Evolutionary conservation across 2,113 vertebrate genomes (phyloP).

Genomic region (Ictalurus furcatus): DNA sequence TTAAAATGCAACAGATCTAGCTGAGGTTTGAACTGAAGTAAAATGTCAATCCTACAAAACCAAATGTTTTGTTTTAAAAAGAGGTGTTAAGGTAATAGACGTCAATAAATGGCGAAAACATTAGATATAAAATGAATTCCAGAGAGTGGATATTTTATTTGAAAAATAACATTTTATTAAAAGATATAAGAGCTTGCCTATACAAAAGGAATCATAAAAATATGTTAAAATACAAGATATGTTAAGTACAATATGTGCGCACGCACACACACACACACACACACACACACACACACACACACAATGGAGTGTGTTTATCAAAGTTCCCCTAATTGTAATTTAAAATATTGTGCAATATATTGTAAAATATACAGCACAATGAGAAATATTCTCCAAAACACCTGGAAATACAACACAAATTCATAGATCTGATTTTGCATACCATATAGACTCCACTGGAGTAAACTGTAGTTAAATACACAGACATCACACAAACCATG

Average conservation of each 20-base stretch:
- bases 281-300: constrained; percentile 22
- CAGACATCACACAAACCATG: constrained; percentile 58
- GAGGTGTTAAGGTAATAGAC: neutral
- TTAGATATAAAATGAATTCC: neutral
- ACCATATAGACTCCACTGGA: constrained; percentile 74
- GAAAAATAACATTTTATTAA: constrained; percentile 39
- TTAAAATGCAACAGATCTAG: neutral
- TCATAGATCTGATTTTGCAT: constrained; percentile 40
- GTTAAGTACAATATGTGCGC: constrained; percentile 49
- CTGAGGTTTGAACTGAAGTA: neutral
- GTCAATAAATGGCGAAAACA: neutral
- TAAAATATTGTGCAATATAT: constrained; percentile 19
- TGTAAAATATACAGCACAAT: too few relatives aligned
- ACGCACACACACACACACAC: neutral
- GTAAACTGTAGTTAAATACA: constrained; percentile 59
- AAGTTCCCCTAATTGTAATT: constrained; percentile 36
- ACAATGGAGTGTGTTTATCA: constrained; percentile 42
- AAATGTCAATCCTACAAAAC: neutral
- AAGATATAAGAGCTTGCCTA: constrained; percentile 38
- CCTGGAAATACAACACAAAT: constrained; percentile 58
- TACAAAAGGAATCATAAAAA: constrained; percentile 18
- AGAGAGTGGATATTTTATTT: neutral
- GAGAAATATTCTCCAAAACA: constrained; percentile 74
- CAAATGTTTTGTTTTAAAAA: neutral
- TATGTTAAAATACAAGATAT: constrained; percentile 35